A percentile compares a stretch with the other conserved stretches of the same genome.
These are phyloP conservation scores for Ophiodon elongatus DNA, from an alignment of 2,113 vertebrate genomes.

Conservation along the genomic window DNA sequence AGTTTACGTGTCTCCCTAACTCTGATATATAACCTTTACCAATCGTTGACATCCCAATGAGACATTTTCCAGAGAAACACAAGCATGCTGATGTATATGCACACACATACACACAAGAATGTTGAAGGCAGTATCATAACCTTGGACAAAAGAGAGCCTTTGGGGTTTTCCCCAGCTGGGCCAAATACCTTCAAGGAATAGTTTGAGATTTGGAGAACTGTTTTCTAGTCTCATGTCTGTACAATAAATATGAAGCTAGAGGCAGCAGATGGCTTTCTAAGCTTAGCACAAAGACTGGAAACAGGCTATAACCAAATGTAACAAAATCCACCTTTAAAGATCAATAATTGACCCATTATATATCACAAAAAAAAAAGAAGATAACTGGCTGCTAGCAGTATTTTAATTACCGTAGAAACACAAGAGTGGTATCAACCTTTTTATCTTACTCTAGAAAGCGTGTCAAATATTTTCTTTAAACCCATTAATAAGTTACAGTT, in stretches of 20 bases:
- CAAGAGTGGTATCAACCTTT: background rate
- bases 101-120: constrained; percentile 1
- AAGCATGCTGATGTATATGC: background rate
- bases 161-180: background rate
- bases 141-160: constrained; percentile 7
- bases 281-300: background rate
- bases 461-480: constrained; percentile 4
- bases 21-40: constrained; percentile 41
- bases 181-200: background rate
- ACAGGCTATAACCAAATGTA: background rate
- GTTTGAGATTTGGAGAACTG: background rate
- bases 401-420: background rate
- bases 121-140: background rate
- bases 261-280: background rate
- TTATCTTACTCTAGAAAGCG: background rate
- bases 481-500: constrained; percentile 17
- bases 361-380: background rate
- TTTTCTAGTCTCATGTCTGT: background rate
- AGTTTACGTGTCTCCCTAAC: constrained; percentile 57
- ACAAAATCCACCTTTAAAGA: background rate
- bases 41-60: constrained; percentile 1
- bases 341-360: background rate
- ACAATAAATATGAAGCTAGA: background rate
- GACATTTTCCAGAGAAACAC: constrained; percentile 40
- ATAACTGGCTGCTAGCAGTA: background rate